Evolutionary conservation across 2,797 vertebrate genomes (phyloP).

Genomic region (Pseudomugil tenellus): DNA sequence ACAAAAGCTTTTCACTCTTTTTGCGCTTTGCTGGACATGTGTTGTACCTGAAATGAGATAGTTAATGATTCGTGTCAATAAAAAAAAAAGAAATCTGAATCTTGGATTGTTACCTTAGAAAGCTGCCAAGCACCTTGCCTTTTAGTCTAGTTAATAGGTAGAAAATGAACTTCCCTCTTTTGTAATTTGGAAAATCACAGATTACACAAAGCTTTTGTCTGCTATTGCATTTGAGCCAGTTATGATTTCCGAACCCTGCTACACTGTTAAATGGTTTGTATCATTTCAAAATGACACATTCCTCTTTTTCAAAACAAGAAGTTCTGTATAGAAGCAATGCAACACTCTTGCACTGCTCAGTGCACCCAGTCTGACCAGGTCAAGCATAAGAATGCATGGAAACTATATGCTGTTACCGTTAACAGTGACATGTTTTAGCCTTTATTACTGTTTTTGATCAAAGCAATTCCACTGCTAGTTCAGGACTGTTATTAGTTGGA

Average conservation of each 20-base stretch:
- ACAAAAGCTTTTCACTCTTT: conserved; percentile 87
- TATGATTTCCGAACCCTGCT: background rate
- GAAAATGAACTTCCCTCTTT: too few species aligned
- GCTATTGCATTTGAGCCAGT: background rate
- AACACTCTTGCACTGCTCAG: background rate
- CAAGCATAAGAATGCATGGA: background rate
- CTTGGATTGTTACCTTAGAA: conserved; percentile 45
- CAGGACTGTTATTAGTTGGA: background rate
- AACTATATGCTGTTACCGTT: background rate
- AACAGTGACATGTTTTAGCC: background rate
- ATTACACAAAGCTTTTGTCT: background rate
- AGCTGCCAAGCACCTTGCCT: too few species aligned
- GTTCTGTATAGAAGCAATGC: background rate
- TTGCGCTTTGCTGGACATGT: conserved; percentile 91
- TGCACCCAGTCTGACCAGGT: background rate
- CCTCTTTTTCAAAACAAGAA: background rate
- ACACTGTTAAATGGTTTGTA: background rate
- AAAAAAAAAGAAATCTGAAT: conserved; percentile 78
- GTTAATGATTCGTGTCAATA: conserved; percentile 88
- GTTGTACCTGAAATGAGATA: conserved; percentile 89
- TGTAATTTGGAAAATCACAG: background rate
- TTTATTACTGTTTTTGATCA: background rate
- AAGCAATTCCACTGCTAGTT: background rate
- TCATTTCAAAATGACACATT: background rate
- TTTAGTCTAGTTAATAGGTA: too few species aligned